Percentiles rank a stretch among this genome's conserved stretches.
phyloP scores from a whole-genome alignment of 1,140 invertebrate genomes.

The Papilio aristodemus region DNA sequence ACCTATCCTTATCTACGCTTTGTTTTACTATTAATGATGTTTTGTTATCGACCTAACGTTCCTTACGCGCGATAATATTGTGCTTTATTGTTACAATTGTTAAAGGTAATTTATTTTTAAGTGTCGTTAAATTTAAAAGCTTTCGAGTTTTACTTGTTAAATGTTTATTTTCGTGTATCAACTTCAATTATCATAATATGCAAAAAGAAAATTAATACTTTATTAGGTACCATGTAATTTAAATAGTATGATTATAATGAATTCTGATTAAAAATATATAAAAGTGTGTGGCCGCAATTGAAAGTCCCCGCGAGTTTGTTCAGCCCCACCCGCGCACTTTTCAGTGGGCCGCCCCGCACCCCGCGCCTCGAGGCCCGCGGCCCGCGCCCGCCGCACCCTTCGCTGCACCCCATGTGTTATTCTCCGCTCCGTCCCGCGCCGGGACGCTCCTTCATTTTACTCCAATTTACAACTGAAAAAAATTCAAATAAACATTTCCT shows the following conservation, averaged over 20 bases:
- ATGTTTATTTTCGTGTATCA: too few relatives aligned
- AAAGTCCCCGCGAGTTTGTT: constrained; percentile 78
- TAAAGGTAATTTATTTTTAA: constrained; percentile 21
- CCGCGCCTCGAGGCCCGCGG: constrained; percentile 59
- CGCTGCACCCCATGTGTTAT: constrained; percentile 80
- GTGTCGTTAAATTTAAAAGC: constrained; percentile 19
- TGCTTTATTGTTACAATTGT: constrained; percentile 30
- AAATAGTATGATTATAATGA: neutral
- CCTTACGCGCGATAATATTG: constrained; percentile 28
- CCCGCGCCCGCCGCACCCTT: constrained; percentile 67
- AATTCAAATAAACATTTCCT: constrained; percentile 73
- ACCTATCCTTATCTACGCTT: constrained; percentile 61
- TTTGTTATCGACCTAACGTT: constrained; percentile 39
- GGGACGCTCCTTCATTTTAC: constrained; percentile 79
- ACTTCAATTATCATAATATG: too few relatives aligned
- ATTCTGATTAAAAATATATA: constrained; percentile 22
- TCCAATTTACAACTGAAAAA: constrained; percentile 79
- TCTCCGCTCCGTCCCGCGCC: constrained; percentile 74
- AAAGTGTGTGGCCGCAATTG: constrained; percentile 52
- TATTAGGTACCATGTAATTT: neutral
- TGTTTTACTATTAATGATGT: constrained; percentile 48
- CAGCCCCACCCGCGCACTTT: constrained; percentile 79
- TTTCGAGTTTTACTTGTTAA: constrained; percentile 10
- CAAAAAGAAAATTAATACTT: neutral
- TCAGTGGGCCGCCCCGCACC: constrained; percentile 71